A percentile compares a stretch with the other conserved stretches of the same genome.
These are phyloP conservation scores for Casuarius casuarius DNA, from an alignment of 2,113 vertebrate genomes.

Conservation along the genomic window DNA sequence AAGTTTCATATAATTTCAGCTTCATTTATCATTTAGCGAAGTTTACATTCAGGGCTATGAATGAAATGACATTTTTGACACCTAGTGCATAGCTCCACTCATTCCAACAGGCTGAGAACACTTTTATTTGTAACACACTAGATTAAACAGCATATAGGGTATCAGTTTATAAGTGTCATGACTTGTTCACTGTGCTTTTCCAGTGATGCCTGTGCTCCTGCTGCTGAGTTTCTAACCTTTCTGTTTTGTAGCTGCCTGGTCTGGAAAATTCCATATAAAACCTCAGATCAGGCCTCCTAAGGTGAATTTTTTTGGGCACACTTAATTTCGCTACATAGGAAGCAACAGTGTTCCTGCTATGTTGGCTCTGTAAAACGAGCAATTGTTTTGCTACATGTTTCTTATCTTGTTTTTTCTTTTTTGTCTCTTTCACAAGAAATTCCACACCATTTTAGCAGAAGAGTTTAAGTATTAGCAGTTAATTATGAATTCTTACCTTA, in stretches of 20 bases:
- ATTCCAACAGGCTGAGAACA: background rate
- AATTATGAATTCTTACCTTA: constrained; percentile 50
- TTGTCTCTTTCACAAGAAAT: constrained; percentile 18
- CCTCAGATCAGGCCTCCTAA: background rate
- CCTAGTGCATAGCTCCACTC: background rate
- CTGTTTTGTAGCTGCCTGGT: background rate
- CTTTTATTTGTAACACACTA: background rate
- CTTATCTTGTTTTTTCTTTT: background rate
- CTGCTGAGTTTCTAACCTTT: background rate
- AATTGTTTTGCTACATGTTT: constrained; percentile 7
- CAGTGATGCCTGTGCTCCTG: background rate
- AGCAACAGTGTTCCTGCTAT: background rate
- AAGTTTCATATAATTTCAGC: background rate
- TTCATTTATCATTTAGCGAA: background rate
- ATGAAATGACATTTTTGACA: background rate
- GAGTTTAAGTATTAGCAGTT: constrained; percentile 9
- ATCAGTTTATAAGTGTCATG: background rate
- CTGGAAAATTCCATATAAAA: constrained; percentile 30
- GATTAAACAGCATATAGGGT: background rate
- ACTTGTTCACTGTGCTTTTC: background rate
- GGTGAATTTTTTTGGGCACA: background rate
- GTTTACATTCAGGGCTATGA: background rate
- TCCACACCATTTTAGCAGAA: constrained; percentile 8
- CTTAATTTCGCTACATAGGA: background rate
- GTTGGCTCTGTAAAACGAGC: constrained; percentile 23